These are phyloP conservation scores for Augochlorella aurata DNA, from an alignment of 2,888 invertebrate genomes.

Conservation along the genomic window DNA sequence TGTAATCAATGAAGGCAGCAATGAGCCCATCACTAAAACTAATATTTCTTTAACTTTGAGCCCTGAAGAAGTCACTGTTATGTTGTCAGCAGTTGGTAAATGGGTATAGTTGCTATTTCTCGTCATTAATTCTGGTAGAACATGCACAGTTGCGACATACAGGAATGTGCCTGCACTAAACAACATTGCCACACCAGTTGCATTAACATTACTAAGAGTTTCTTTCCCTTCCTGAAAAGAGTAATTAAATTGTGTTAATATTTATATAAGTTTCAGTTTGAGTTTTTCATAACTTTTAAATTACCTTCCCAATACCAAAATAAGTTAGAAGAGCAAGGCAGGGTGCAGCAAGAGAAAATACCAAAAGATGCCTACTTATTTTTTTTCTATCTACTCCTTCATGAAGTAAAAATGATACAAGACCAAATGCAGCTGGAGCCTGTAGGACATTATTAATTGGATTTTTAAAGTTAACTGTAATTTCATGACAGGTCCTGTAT, in stretches of 20 bases:
- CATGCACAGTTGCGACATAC: constrained; percentile 99
- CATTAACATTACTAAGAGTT: constrained; percentile 93
- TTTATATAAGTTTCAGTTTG: not conserved
- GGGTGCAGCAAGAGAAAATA: constrained; percentile 97
- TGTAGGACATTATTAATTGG: constrained; percentile 73
- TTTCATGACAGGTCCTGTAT: not conserved
- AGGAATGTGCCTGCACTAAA: constrained; percentile 99
- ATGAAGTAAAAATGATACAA: constrained; percentile 98
- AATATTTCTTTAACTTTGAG: constrained; percentile 91
- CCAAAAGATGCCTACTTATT: constrained; percentile 93
- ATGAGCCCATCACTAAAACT: constrained; percentile 92
- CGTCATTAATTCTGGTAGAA: constrained; percentile 95
- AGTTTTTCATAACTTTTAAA: constrained; percentile 16
- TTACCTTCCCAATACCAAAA: constrained; percentile 92
- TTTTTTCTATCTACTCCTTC: constrained; percentile 95
- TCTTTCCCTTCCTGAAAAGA: constrained; percentile 92
- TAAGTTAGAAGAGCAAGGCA: constrained; percentile 94
- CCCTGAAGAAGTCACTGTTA: constrained; percentile 81
- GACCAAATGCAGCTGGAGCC: constrained; percentile 99
- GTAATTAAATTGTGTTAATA: constrained; percentile 12
- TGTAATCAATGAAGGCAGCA: constrained; percentile 94
- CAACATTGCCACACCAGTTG: constrained; percentile 98
- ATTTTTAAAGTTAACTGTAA: not conserved
- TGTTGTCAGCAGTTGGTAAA: constrained; percentile 80
- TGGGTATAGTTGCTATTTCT: constrained; percentile 81